Evolutionary conservation across 2,888 invertebrate genomes (phyloP).

Genomic region (Sisyra nigra): DNA sequence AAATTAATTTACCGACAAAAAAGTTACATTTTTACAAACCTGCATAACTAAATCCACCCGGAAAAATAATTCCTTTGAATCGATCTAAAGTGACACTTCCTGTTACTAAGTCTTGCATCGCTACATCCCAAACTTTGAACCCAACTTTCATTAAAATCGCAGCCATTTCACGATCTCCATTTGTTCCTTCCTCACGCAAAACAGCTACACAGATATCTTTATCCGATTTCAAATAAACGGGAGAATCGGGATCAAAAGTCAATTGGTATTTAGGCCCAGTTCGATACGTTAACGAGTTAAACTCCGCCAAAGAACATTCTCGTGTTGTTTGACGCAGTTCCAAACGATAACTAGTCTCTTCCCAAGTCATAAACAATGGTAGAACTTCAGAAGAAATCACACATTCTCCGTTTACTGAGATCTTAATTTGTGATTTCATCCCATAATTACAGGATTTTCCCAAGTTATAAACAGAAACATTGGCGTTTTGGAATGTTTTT

Average conservation of each 20-base stretch:
- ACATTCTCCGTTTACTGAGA: constrained; percentile 40
- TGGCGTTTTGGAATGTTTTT: constrained; percentile 37
- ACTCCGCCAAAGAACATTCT: constrained; percentile 67
- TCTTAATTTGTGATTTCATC: constrained; percentile 39
- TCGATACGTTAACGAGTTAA: constrained; percentile 46
- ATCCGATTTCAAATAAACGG: constrained; percentile 25
- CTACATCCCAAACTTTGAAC: constrained; percentile 84
- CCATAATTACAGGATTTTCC: constrained; percentile 52
- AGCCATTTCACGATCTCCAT: constrained; percentile 97
- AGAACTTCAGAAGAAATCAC: constrained; percentile 47
- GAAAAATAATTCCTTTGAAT: constrained; percentile 84
- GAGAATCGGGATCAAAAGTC: constrained; percentile 48
- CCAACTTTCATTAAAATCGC: constrained; percentile 75
- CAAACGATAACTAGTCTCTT: constrained; percentile 83
- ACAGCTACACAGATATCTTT: constrained; percentile 65
- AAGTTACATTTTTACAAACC: constrained; percentile 32
- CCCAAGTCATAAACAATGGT: constrained; percentile 73
- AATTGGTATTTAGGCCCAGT: constrained; percentile 56
- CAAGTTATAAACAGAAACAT: constrained; percentile 48
- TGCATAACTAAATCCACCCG: constrained; percentile 98
- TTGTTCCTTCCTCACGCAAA: constrained; percentile 89
- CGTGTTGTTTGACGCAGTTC: constrained; percentile 74
- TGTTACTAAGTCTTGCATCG: constrained; percentile 76
- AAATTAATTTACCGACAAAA: background rate
- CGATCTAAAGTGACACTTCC: constrained; percentile 53